Evolutionary conservation across 2,113 vertebrate species (phyloP).

Genomic region (Lamprologus lemairii): DNA sequence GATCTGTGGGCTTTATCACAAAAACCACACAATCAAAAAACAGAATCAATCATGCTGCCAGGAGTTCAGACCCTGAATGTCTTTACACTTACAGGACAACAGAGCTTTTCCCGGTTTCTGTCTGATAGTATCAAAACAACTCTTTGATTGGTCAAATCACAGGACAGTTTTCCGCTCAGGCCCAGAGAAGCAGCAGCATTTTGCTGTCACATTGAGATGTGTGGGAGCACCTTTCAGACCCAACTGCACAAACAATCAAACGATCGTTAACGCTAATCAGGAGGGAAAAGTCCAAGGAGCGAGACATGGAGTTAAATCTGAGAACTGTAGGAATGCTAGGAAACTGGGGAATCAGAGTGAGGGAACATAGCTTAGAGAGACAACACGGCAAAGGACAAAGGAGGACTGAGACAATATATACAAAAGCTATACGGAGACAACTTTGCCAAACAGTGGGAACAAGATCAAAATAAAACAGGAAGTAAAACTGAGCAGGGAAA

Average conservation of each 20-base stretch:
- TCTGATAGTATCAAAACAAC: background rate
- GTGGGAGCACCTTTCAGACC: background rate
- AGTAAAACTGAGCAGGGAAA: background rate
- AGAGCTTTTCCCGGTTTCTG: background rate
- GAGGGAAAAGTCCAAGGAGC: background rate
- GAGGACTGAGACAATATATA: background rate
- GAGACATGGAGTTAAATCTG: background rate
- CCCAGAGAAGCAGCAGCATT: background rate
- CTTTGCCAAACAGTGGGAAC: too few species aligned
- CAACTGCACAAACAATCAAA: background rate
- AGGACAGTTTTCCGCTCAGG: background rate
- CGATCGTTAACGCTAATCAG: accelerated
- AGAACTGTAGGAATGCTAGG: background rate
- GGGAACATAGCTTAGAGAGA: background rate
- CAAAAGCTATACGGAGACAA: background rate
- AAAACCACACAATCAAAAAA: background rate
- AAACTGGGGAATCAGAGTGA: background rate
- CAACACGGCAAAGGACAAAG: background rate
- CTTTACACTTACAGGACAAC: background rate
- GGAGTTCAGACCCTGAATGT: background rate
- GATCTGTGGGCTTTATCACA: background rate
- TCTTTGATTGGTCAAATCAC: background rate
- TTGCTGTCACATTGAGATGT: accelerated
- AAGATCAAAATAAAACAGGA: background rate
- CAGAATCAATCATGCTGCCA: background rate